phyloP scores from a whole-genome alignment of 2,797 vertebrate genomes.

The Alcedo atthis region DNA sequence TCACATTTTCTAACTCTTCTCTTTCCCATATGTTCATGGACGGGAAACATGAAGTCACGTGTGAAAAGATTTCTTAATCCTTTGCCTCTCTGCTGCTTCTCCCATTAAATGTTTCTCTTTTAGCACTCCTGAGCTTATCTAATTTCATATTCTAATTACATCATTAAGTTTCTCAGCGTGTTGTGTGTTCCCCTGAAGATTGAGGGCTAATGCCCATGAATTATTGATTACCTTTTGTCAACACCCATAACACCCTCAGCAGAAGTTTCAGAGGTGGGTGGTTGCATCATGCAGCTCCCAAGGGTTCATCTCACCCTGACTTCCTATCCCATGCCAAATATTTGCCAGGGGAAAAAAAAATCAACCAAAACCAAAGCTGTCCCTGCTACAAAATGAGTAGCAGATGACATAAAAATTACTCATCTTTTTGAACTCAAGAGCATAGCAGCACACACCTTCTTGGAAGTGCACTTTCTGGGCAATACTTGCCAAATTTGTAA shows the following conservation, averaged over 20 bases:
- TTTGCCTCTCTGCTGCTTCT: not conserved
- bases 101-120: not conserved
- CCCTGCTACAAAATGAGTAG: not conserved
- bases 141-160: too few species aligned
- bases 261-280: too few species aligned
- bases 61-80: slow-evolving; percentile 9
- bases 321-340: too few species aligned
- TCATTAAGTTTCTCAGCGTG: too few species aligned
- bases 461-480: not conserved
- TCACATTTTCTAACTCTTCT: not conserved
- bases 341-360: not conserved
- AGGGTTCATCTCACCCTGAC: too few species aligned
- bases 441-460: not conserved
- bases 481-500: not conserved
- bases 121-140: not conserved
- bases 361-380: too few species aligned
- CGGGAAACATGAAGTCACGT: slow-evolving; percentile 8
- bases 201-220: too few species aligned
- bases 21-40: slow-evolving; percentile 12
- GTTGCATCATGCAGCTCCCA: too few species aligned
- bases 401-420: not conserved
- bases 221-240: not conserved
- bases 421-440: not conserved
- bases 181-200: too few species aligned
- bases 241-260: not conserved